These are phyloP conservation scores for Andrena cerasifolii DNA, from an alignment of 1,140 invertebrate genomes.

Conservation along the genomic window DNA sequence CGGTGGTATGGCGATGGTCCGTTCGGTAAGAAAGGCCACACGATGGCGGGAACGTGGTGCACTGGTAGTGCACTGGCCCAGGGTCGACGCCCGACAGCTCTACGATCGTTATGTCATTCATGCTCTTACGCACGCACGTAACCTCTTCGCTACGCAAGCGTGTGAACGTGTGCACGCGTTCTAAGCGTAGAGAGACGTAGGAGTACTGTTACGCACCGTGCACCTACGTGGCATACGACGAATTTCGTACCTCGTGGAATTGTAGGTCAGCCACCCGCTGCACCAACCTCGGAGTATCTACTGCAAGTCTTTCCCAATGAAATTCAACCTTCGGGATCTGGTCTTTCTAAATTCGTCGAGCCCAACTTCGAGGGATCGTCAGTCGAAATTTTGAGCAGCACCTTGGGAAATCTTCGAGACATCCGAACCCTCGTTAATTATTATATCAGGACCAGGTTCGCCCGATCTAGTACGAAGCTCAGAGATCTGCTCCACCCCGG, in stretches of 20 bases:
- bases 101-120: constrained; percentile 79
- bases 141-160: constrained; percentile 61
- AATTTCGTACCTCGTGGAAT: constrained; percentile 44
- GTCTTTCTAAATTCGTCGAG: too few species aligned
- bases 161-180: constrained; percentile 60
- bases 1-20: background rate
- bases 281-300: too few species aligned
- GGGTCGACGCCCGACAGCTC: constrained; percentile 75
- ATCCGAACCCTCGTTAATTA: too few species aligned
- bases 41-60: constrained; percentile 31
- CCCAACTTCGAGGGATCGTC: too few species aligned
- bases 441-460: too few species aligned
- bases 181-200: constrained; percentile 65
- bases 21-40: constrained; percentile 22
- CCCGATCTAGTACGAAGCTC: too few species aligned
- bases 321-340: too few species aligned
- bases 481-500: too few species aligned
- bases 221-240: constrained; percentile 40
- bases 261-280: constrained; percentile 21
- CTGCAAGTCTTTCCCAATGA: too few species aligned
- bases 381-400: too few species aligned
- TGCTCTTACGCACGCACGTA: constrained; percentile 71
- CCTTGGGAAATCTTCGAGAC: too few species aligned
- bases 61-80: constrained; percentile 53
- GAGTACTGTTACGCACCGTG: constrained; percentile 76